These are phyloP conservation scores for Periphyllus acericola DNA, from an alignment of 2,888 invertebrate genomes.

Conservation along the genomic window DNA sequence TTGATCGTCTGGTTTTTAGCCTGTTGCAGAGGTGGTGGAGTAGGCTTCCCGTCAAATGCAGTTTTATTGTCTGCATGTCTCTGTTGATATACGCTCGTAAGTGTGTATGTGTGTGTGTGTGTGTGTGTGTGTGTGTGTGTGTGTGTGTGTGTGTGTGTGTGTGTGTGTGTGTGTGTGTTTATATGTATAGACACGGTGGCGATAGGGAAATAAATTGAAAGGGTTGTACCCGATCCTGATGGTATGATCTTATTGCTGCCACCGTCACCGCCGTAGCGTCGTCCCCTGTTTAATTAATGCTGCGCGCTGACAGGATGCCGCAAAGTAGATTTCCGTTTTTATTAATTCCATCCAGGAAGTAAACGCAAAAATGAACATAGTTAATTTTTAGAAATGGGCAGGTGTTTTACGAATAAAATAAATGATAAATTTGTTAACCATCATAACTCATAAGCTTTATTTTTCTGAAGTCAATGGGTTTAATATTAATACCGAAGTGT, in stretches of 20 bases:
- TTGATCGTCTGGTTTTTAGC: constrained; percentile 60
- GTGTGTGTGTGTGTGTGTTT: not conserved
- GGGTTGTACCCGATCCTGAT: constrained; percentile 26
- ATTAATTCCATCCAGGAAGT: not conserved
- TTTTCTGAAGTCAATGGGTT: too few species aligned
- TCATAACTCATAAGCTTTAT: too few species aligned
- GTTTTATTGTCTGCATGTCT: constrained; percentile 50
- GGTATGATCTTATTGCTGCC: constrained; percentile 10
- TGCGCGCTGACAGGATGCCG: not conserved
- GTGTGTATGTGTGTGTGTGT: not conserved
- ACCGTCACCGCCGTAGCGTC: not conserved
- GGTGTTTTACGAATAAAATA: too few species aligned
- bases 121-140: not conserved
- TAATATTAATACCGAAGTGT: too few species aligned
- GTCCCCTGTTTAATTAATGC: constrained; percentile 24
- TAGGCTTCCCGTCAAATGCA: constrained; percentile 57
- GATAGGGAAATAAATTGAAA: constrained; percentile 38
- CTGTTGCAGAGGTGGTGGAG: constrained; percentile 51
- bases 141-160: not conserved
- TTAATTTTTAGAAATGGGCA: too few species aligned
- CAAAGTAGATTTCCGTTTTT: constrained; percentile 2
- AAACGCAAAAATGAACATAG: not conserved
- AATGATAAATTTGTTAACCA: too few species aligned
- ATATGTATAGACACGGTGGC: not conserved
- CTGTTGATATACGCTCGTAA: not conserved